phyloP scores from a whole-genome alignment of 2,113 vertebrate species.

The Archilochus colubris region DNA sequence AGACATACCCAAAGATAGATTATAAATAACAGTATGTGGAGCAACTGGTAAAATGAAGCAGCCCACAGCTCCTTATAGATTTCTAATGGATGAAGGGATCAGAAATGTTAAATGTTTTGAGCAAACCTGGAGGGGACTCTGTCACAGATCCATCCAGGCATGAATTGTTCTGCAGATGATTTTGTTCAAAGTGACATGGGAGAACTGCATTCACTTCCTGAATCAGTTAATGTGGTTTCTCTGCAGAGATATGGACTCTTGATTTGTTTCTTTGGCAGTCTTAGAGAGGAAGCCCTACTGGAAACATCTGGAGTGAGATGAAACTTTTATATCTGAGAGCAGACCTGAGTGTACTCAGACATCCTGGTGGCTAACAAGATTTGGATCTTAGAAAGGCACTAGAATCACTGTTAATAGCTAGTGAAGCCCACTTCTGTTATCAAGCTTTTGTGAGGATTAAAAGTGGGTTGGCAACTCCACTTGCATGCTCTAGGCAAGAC shows the following conservation, averaged over 20 bases:
- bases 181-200: background rate
- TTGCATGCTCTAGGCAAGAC: background rate
- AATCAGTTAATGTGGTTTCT: constrained; percentile 49
- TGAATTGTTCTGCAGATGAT: constrained; percentile 31
- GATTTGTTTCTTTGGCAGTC: constrained; percentile 17
- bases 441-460: constrained; percentile 13
- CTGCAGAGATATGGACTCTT: background rate
- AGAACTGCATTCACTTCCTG: constrained; percentile 23
- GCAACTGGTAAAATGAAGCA: constrained; percentile 28
- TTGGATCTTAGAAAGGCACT: constrained; percentile 10
- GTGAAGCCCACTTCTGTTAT: constrained; percentile 30
- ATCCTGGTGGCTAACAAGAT: constrained; percentile 42
- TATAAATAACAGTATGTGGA: constrained; percentile 11
- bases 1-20: constrained; percentile 17
- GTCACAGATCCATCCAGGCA: constrained; percentile 29
- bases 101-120: constrained; percentile 25
- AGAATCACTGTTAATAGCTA: constrained; percentile 9
- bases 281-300: constrained; percentile 36
- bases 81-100: constrained; percentile 19
- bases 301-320: constrained; percentile 42
- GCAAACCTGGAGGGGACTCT: constrained; percentile 21
- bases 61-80: constrained; percentile 4
- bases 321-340: constrained; percentile 1
- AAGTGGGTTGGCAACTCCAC: background rate
- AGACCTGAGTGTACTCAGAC: constrained; percentile 25